Conservation (phyloP, 2,113 vertebrate species). For the Thamnaconus septentrionalis region DNA sequence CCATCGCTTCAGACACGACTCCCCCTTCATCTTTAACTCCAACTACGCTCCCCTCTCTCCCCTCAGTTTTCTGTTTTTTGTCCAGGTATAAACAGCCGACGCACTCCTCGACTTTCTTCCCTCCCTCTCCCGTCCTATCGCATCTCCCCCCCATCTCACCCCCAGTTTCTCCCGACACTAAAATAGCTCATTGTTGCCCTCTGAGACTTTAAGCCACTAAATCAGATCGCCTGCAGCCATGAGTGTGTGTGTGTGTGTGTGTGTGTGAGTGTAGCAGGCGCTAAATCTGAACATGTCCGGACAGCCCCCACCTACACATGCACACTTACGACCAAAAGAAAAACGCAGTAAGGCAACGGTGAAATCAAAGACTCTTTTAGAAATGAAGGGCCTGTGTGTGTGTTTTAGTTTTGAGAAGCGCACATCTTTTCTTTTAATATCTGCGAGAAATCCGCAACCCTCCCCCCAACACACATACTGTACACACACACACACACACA, state of each 20-base stretch:
- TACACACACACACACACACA: conserved; percentile 2
- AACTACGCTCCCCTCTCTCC: no score
- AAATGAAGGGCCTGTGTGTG: conserved; percentile 6
- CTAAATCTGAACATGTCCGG: conserved; percentile 40
- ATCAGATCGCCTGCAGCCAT: conserved; percentile 33
- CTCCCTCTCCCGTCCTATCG: no score
- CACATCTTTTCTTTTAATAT: conserved; percentile 23
- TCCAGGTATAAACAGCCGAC: no score
- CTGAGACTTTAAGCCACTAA: conserved; percentile 24
- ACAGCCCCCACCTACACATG: conserved; percentile 11
- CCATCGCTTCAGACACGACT: not conserved
- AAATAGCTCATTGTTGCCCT: conserved; percentile 45
- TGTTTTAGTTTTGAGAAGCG: conserved; percentile 7
- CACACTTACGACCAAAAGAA: conserved; percentile 19
- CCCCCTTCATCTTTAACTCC: no score
- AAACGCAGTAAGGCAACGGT: conserved; percentile 31
- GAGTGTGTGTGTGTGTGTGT: not conserved
- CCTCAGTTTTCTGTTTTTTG: no score
- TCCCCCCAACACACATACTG: not conserved
- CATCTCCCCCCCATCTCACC: not conserved
- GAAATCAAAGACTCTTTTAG: conserved; percentile 20
- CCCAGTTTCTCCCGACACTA: conserved; percentile 13
- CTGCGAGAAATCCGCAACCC: not conserved
- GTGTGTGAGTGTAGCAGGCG: conserved; percentile 20
- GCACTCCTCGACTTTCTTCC: no score